Base-by-base conservation (phyloP, 1,140 invertebrate genomes). In the Drosophila setifemur region DNA sequence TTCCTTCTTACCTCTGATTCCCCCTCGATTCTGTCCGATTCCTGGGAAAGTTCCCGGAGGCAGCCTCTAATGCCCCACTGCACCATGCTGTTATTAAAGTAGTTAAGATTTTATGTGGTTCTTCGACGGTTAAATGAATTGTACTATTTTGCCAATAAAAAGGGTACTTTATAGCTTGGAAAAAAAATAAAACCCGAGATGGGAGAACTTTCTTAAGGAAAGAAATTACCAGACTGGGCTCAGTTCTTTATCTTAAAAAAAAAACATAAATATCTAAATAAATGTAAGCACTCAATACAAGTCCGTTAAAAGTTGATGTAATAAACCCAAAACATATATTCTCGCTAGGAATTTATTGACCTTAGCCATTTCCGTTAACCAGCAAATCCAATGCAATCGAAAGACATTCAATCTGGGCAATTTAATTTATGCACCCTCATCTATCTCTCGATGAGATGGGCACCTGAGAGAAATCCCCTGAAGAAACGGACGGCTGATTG, bases 21-120 rank as follows among this genome's bases (percentile, higher is more conserved):
- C 0, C 45, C 18, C 44, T 19, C 33, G 8, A 2, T 5, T 11
- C 14, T 18, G 16, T 11, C 7, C 25, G n/a, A n/a, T n/a, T 14
- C 2, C 28, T 85, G 79, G 79, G 81, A 83, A 83, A 81, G 64
- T 83, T 83, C 78, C 85, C 28, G 42, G 57, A 33, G 53, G 11
- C 43, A 61, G 11, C 19, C 14, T 2, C 1, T 7, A 33, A 33
- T n/a, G 25, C 37, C n/a, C 11, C 21, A 11, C 37, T n/a, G n/a
- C n/a, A n/a, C 14, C 11, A 4, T 25, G 12, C 5, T 19, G 28
- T 14, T 55, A 45, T 67, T 40, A 26, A 26, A 21, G 44, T 43
- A 60, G 52, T 71, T 35, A 37, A 28, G 43, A 49, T 49, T 70
- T 54, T 23, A 60, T 19, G 50, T 42, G 14, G 0, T 37, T 14